These are phyloP conservation scores for Plectropomus leopardus DNA, from an alignment of 2,113 vertebrate species.

Conservation along the genomic window DNA sequence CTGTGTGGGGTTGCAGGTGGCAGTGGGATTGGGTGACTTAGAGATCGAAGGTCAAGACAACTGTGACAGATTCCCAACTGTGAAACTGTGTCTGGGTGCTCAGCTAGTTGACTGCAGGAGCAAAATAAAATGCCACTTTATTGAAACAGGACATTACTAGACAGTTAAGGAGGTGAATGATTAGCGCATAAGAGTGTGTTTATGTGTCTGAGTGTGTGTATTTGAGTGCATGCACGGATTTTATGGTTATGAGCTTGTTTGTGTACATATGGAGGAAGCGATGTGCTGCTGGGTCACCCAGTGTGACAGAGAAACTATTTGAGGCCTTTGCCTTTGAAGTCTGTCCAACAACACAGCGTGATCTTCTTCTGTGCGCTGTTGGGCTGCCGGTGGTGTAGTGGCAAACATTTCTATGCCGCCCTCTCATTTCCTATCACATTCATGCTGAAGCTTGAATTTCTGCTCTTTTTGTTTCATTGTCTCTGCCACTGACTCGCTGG, in stretches of 20 bases:
- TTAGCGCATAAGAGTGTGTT: not conserved
- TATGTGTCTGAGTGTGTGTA: not conserved
- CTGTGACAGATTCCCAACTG: conserved; percentile 43
- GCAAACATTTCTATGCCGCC: conserved; percentile 35
- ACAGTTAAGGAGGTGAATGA: not conserved
- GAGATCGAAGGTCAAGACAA: conserved; percentile 68
- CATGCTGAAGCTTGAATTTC: not conserved
- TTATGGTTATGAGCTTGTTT: conserved; percentile 26
- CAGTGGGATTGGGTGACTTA: conserved; percentile 12
- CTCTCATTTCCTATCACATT: conserved; percentile 22
- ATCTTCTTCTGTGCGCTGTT: conserved; percentile 47
- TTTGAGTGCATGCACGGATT: not conserved
- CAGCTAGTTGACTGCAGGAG: not conserved
- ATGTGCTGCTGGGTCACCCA: conserved; percentile 61
- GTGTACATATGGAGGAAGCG: conserved; percentile 62
- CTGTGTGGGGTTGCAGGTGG: not conserved
- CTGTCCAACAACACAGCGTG: conserved; percentile 62
- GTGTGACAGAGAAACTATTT: conserved; percentile 65
- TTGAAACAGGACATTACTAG: not conserved
- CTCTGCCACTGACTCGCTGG: not conserved
- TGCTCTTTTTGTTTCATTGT: conserved; percentile 5
- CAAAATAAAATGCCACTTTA: conserved; percentile 7
- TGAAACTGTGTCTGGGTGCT: not conserved
- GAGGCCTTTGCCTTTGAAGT: conserved; percentile 71
- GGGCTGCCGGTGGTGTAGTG: conserved; percentile 30